Conservation (phyloP, 1,140 invertebrate species). For the Halesus radiatus region DNA sequence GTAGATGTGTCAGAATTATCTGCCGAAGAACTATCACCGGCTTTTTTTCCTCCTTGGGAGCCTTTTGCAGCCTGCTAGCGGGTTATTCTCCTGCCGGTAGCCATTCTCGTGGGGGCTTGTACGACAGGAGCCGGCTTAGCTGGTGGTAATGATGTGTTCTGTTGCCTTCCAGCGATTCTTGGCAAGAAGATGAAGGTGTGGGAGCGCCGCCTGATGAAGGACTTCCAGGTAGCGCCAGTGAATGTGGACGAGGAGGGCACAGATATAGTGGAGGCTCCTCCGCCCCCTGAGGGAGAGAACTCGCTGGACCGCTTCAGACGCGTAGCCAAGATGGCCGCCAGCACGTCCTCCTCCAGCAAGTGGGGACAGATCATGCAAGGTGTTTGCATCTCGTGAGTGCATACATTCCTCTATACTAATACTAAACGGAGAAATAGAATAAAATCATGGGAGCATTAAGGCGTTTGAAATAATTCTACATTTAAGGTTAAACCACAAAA, state of each 20-base stretch:
- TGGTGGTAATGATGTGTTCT: too few species aligned
- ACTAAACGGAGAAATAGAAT: too few species aligned
- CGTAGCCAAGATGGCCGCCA: slow-evolving; percentile 79
- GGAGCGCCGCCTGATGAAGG: slow-evolving; percentile 87
- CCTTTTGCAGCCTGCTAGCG: too few species aligned
- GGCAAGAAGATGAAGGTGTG: slow-evolving; percentile 84
- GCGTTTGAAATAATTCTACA: too few species aligned
- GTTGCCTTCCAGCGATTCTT: slow-evolving; percentile 69
- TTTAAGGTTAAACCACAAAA: too few species aligned
- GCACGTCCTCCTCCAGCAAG: slow-evolving; percentile 76
- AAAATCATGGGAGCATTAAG: too few species aligned
- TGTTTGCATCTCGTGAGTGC: slow-evolving; percentile 72
- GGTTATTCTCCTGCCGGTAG: too few species aligned
- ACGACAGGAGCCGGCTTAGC: too few species aligned
- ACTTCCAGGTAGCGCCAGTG: slow-evolving; percentile 85
- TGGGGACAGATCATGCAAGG: slow-evolving; percentile 79
- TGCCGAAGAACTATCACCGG: too few species aligned
- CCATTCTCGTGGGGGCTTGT: too few species aligned
- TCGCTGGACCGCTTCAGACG: slow-evolving; percentile 78
- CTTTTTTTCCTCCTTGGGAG: too few species aligned
- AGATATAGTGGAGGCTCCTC: slow-evolving; percentile 61
- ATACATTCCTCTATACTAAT: background rate
- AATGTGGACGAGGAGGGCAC: slow-evolving; percentile 69
- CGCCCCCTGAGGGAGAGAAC: slow-evolving; percentile 74
- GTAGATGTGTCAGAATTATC: too few species aligned